These are phyloP conservation scores for Drosophila mayri DNA, from an alignment of 1,140 invertebrate genomes.

Conservation along the genomic window DNA sequence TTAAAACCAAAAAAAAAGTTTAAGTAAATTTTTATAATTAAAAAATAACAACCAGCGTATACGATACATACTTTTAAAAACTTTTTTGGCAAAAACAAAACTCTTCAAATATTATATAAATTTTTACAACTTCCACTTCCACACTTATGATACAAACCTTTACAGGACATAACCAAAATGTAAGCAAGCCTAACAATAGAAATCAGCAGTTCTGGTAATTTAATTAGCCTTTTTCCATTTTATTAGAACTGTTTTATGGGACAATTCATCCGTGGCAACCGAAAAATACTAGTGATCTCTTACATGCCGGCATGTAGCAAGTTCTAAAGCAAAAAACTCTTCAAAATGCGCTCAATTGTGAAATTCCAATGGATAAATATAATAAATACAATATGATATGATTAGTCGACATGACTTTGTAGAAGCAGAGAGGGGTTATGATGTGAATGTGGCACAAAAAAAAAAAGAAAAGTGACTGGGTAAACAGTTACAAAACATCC, in stretches of 20 bases:
- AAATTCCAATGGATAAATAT: slow-evolving; percentile 63
- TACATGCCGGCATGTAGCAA: neutral
- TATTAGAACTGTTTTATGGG: slow-evolving; percentile 7
- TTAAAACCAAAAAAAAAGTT: no score
- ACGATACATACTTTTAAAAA: no score
- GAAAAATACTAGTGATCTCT: neutral
- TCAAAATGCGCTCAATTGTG: slow-evolving; percentile 64
- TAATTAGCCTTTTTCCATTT: slow-evolving; percentile 1
- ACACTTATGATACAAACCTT: neutral
- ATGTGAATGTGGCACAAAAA: neutral
- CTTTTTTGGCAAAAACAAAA: no score
- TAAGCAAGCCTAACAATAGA: neutral
- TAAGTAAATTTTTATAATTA: no score
- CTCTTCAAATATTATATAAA: no score
- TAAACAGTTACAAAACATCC: slow-evolving; percentile 72
- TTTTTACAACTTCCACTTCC: no score
- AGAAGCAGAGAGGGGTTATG: neutral
- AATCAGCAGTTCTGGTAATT: slow-evolving; percentile 10
- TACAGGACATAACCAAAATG: no score
- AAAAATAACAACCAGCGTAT: no score
- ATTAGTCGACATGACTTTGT: slow-evolving; percentile 56
- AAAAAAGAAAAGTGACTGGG: slow-evolving; percentile 26
- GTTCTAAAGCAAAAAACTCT: slow-evolving; percentile 18
- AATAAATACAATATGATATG: slow-evolving; percentile 68
- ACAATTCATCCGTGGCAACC: neutral